Percentiles rank a stretch among this genome's conserved stretches.
These are phyloP conservation scores for Tamias sibiricus DNA, from an alignment of 2,113 vertebrate genomes.

Conservation along the genomic window DNA sequence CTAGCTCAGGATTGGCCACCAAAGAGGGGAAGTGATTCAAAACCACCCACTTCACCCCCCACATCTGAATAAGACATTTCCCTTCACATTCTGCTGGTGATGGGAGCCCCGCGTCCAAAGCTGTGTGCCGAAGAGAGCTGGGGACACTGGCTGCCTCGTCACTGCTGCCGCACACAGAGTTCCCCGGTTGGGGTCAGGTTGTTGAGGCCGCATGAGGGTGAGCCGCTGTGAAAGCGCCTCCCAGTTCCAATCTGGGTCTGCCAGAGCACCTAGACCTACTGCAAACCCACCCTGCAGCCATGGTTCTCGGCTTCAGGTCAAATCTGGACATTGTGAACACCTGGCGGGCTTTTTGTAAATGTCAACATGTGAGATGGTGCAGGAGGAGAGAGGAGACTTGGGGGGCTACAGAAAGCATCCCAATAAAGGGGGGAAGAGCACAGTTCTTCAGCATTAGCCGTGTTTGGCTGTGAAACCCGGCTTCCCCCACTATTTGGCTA, in stretches of 20 bases:
- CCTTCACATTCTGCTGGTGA: not conserved
- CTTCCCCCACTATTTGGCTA: not conserved
- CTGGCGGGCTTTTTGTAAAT: not conserved
- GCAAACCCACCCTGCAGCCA: too few species aligned
- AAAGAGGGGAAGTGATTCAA: not conserved
- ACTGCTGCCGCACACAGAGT: rapidly evolving
- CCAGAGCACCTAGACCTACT: too few species aligned
- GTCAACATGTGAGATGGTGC: not conserved
- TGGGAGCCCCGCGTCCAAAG: not conserved
- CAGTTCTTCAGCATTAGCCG: not conserved
- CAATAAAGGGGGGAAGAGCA: not conserved
- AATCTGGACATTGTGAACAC: conserved; percentile 18
- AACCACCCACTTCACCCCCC: not conserved
- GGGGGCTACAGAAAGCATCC: not conserved
- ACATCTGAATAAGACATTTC: not conserved
- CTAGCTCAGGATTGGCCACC: not conserved
- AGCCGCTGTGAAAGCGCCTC: not conserved
- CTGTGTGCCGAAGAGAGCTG: not conserved
- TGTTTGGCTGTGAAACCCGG: not conserved
- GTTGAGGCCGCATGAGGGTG: not conserved
- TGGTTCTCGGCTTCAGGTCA: conserved; percentile 13
- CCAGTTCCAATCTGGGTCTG: not conserved
- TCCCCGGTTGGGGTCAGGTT: not conserved
- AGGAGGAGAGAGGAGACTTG: not conserved
- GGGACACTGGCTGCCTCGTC: not conserved